These are phyloP conservation scores for Arbacia lixula DNA, from an alignment of 53 echinoderm and acorn worm species.

Conservation along the genomic window DNA sequence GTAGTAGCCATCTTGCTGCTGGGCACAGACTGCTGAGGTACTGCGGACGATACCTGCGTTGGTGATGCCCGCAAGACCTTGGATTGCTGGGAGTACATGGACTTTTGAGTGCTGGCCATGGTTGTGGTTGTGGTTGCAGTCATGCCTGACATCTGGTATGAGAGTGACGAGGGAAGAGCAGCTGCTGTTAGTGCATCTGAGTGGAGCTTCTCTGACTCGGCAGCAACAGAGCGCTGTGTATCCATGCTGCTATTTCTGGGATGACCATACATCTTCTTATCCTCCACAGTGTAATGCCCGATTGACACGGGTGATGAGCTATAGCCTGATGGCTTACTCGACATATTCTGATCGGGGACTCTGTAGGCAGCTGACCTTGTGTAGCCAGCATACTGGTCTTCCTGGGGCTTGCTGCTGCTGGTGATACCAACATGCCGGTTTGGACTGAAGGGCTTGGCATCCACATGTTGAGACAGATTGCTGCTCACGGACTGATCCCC, in stretches of 20 bases:
- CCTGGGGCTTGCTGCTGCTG: slow-evolving; percentile 32
- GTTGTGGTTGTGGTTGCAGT: slow-evolving; percentile 1
- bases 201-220: neutral
- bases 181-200: slow-evolving; percentile 6
- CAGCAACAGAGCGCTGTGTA: neutral
- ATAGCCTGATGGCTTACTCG: neutral
- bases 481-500: slow-evolving; percentile 28
- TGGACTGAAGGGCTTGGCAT: slow-evolving; percentile 97
- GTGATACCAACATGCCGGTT: slow-evolving; percentile 18
- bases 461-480: slow-evolving; percentile 93
- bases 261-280: slow-evolving; percentile 23
- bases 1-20: neutral
- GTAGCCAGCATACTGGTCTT: slow-evolving; percentile 4
- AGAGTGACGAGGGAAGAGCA: neutral
- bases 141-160: slow-evolving; percentile 13
- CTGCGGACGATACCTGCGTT: neutral
- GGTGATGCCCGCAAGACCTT: slow-evolving; percentile 39
- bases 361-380: slow-evolving; percentile 18
- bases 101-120: slow-evolving; percentile 19
- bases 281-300: slow-evolving; percentile 25
- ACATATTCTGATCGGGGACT: slow-evolving; percentile 7
- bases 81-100: slow-evolving; percentile 16
- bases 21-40: slow-evolving; percentile 29
- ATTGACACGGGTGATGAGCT: slow-evolving; percentile 4
- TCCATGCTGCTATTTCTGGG: neutral